Base-by-base conservation (phyloP, 2,797 vertebrate genomes). In the Sebastes jordani region DNA sequence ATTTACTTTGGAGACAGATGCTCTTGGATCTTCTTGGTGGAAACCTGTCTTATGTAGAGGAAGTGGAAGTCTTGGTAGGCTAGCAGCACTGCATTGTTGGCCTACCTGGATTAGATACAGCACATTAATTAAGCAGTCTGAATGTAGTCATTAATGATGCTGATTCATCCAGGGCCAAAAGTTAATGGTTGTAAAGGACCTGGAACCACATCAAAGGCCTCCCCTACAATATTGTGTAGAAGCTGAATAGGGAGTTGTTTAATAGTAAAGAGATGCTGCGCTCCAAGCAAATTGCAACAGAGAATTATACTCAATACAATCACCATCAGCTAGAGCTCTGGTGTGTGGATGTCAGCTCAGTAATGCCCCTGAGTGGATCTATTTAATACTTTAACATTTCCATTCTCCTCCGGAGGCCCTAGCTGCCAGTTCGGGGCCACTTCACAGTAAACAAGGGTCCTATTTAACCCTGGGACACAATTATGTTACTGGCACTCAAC, bases 391-490 rank as follows among this genome's bases (percentile, higher is more conserved):
- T 78, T 64, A 42, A 11, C 25, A 18, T 64, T 70, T 64, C 52
- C 18, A 58, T 30, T 80, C 67, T 69, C 11, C 29, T 46, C 74
- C 42, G 63, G 77, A 67, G 71, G 58, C 36, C 29, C 14, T 7
- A 22, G 60, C 62, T 78, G 70, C 71, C 74, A 62, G 22, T 76
- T 89, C 58, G 62, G 56, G 58, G 73, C 59, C 76, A 58, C 67
- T 71, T 78, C 74, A 78, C 60, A 70, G 82, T 65, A 80, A 87
- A 84, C 63, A 63, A 65, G 75, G 78, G 85, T 81, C 81, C 73
- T 82, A 82, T 86, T 89, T 88, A 87, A 92, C 71, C 36, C 77
- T 27, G 68, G 60, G 76, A 86, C 83, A 78, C 71, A 85, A 87
- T 90, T 85, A 89, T 73, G 71, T 87, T 79, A 59, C 65, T 66